Evolutionary conservation across 2,888 invertebrate species (phyloP).

Genomic region (Andrena bucephala): DNA sequence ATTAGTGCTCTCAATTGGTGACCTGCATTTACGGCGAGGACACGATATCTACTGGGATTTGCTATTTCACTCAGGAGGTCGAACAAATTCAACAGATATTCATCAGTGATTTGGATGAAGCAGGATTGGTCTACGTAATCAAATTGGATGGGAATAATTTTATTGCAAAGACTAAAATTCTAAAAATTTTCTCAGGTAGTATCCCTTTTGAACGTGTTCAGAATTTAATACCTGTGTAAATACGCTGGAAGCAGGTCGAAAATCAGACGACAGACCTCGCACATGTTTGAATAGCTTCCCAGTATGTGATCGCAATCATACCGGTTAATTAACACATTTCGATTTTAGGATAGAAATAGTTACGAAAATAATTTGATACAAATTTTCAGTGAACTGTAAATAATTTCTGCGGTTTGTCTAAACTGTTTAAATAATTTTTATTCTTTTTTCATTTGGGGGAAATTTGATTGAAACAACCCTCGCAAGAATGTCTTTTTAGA

Average conservation of each 20-base stretch:
- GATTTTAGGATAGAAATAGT: not conserved
- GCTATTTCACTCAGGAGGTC: slow-evolving; percentile 32
- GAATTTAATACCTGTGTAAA: not conserved
- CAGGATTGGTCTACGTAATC: slow-evolving; percentile 35
- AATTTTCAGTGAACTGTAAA: not conserved
- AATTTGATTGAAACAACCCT: too few species aligned
- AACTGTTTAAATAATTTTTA: too few species aligned
- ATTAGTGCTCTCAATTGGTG: not conserved
- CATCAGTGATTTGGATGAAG: slow-evolving; percentile 27
- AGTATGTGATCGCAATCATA: not conserved
- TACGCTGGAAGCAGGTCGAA: not conserved
- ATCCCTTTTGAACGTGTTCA: not conserved
- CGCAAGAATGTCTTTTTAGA: too few species aligned
- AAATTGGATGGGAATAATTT: slow-evolving; percentile 28
- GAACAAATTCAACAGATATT: slow-evolving; percentile 18
- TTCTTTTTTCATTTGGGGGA: too few species aligned
- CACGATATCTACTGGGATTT: not conserved
- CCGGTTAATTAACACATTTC: not conserved
- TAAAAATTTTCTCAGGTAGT: not conserved
- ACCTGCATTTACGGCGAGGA: slow-evolving; percentile 5
- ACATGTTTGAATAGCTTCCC: not conserved
- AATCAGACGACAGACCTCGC: not conserved
- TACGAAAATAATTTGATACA: not conserved
- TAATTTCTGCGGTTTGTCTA: too few species aligned
- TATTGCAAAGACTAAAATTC: not conserved